These are phyloP conservation scores for Muscicapa adusta DNA, from an alignment of 2,113 vertebrate species.

Conservation along the genomic window DNA sequence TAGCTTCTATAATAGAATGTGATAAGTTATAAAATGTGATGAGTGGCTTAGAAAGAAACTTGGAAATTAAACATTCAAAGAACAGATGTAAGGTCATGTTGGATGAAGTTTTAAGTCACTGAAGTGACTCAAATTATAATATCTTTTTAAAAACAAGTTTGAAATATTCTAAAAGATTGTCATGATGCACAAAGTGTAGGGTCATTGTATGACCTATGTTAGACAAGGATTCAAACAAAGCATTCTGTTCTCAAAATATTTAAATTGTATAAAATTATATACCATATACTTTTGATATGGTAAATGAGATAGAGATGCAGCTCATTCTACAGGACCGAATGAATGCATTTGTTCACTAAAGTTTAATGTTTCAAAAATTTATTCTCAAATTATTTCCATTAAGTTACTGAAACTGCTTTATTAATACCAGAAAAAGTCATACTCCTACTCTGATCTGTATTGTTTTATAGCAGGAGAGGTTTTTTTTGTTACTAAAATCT, in stretches of 20 bases:
- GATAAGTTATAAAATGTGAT: background rate
- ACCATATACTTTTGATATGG: background rate
- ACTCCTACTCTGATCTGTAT: background rate
- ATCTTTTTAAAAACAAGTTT: background rate
- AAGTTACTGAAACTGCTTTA: background rate
- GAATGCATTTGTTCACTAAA: background rate
- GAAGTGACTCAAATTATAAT: background rate
- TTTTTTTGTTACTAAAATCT: background rate
- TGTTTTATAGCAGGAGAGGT: rapidly evolving
- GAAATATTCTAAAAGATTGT: background rate
- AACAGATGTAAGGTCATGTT: background rate
- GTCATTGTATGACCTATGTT: background rate
- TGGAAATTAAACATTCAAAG: background rate
- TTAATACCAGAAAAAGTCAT: background rate
- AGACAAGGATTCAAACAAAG: background rate
- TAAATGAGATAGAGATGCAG: background rate
- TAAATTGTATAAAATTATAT: background rate
- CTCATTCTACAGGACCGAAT: background rate
- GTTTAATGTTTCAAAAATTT: background rate
- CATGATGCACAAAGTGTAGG: background rate
- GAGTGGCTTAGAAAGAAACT: background rate
- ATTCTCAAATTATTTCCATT: background rate
- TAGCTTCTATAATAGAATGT: background rate
- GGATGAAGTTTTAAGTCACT: background rate
- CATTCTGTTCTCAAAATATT: background rate